These are phyloP conservation scores for Diplosoma virens DNA, from an alignment of 23 tunicate genomes.

Conservation along the genomic window DNA sequence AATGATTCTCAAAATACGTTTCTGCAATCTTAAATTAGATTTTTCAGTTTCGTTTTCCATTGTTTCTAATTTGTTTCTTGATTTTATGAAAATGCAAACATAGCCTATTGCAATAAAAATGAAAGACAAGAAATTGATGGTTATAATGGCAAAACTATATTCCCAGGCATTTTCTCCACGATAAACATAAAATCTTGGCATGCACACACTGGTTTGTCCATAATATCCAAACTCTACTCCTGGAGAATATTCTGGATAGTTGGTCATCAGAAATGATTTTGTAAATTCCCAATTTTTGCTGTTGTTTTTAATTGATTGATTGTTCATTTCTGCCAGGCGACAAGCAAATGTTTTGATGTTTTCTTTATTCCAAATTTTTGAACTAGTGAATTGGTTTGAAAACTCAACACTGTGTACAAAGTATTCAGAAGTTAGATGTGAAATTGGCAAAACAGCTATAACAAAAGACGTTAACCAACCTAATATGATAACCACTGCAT, in stretches of 20 bases:
- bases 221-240: background rate
- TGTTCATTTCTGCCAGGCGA: background rate
- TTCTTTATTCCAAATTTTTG: background rate
- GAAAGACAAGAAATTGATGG: conserved; percentile 17
- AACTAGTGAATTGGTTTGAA: background rate
- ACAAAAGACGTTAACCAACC: background rate
- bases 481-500: too few relatives aligned
- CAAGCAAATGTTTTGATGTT: background rate
- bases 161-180: background rate
- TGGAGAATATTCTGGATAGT: background rate
- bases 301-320: background rate
- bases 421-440: background rate
- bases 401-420: background rate
- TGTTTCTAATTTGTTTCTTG: background rate
- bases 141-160: background rate
- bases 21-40: too few relatives aligned
- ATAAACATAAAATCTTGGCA: conserved; percentile 18
- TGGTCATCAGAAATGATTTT: background rate
- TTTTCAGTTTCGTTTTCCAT: conserved; percentile 1
- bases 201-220: conserved; percentile 17
- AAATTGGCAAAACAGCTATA: background rate
- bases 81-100: background rate
- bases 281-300: background rate
- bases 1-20: conserved; percentile 7
- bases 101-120: conserved; percentile 3